Evolutionary conservation across 2,797 vertebrate species (phyloP).

Genomic region (Tapera naevia): DNA sequence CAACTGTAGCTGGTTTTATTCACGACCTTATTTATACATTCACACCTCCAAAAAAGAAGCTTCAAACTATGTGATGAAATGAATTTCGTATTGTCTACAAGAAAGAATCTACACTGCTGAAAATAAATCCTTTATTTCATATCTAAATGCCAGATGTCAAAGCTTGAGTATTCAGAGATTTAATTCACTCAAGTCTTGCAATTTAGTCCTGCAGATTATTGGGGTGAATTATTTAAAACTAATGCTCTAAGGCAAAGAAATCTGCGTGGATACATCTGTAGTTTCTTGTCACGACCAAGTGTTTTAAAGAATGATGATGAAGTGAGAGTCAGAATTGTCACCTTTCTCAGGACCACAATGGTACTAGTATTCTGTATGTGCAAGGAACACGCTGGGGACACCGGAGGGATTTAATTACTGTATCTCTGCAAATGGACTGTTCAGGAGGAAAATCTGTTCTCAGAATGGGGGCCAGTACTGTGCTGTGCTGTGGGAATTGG

Average conservation of each 20-base stretch:
- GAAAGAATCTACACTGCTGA: background rate
- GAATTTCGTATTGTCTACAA: background rate
- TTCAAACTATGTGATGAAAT: background rate
- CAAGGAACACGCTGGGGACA: background rate
- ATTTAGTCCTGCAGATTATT: background rate
- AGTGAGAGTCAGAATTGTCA: conserved; percentile 59
- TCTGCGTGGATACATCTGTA: conserved; percentile 11
- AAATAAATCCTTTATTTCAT: background rate
- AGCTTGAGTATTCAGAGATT: background rate
- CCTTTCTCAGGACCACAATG: conserved; percentile 43
- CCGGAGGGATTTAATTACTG: conserved; percentile 21
- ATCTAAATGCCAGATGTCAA: background rate
- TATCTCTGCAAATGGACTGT: background rate
- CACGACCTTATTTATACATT: background rate
- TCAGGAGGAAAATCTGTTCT: conserved; percentile 16
- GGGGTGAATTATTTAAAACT: background rate
- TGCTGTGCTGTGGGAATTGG: background rate
- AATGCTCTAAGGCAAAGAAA: background rate
- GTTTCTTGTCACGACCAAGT: conserved; percentile 19
- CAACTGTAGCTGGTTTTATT: background rate
- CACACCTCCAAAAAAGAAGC: background rate
- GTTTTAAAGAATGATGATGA: conserved; percentile 59
- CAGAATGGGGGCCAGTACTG: background rate
- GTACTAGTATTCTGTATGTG: conserved; percentile 9
- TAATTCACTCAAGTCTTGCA: background rate